These are phyloP conservation scores for Cladopsammia gracilis DNA, from an alignment of 64 coral and sea anemone genomes.

Conservation along the genomic window DNA sequence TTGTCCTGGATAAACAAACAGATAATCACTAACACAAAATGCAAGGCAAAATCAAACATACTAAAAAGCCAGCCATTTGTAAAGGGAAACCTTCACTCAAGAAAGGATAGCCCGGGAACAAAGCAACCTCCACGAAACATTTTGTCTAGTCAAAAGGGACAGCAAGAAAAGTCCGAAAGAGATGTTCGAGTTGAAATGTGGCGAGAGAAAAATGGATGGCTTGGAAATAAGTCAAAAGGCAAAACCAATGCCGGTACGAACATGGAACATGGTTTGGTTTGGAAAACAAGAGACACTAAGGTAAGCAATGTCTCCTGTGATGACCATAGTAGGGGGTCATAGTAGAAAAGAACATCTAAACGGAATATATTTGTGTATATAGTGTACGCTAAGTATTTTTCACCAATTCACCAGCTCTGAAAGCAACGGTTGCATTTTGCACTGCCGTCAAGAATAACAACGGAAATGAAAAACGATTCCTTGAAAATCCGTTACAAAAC, in stretches of 20 bases:
- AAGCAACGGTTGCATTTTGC: too few relatives aligned
- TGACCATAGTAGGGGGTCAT: too few relatives aligned
- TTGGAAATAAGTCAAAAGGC: not conserved
- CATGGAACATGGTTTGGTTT: not conserved
- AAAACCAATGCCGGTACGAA: not conserved
- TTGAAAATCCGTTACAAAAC: too few relatives aligned
- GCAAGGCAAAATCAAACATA: not conserved
- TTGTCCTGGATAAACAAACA: not conserved
- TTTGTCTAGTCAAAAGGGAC: not conserved
- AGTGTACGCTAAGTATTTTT: too few relatives aligned
- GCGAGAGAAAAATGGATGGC: not conserved
- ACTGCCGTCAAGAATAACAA: too few relatives aligned
- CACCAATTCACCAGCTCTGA: too few relatives aligned
- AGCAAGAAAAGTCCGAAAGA: not conserved
- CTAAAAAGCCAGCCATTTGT: not conserved
- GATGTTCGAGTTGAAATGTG: not conserved
- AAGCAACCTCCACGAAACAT: not conserved
- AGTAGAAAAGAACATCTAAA: not conserved
- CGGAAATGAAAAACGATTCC: too few relatives aligned
- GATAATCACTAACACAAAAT: not conserved
- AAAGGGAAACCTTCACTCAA: not conserved
- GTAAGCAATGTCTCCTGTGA: not conserved
- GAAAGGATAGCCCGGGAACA: not conserved
- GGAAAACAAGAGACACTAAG: not conserved
- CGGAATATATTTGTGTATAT: not conserved